A percentile compares a stretch with the other conserved stretches of the same genome.
These are phyloP conservation scores for Serripes groenlandicus DNA, from an alignment of 2,888 invertebrate species.

Conservation along the genomic window DNA sequence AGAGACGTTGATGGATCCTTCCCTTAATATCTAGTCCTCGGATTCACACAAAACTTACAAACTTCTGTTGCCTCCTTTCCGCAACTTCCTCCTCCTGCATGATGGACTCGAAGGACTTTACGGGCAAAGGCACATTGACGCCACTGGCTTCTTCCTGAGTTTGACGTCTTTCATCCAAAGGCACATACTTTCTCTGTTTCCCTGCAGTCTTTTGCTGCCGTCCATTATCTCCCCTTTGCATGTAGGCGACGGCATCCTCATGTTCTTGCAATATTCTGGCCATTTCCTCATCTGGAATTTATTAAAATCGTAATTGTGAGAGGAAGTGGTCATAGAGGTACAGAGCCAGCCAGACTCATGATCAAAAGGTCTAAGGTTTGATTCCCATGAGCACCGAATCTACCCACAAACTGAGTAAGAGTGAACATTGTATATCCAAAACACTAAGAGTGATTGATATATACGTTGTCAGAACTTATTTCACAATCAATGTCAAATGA, in stretches of 20 bases:
- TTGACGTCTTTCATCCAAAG: neutral
- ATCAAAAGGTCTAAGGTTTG: too few species aligned
- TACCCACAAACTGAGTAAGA: too few species aligned
- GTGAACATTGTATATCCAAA: too few species aligned
- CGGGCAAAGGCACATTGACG: neutral
- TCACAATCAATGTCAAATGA: too few species aligned
- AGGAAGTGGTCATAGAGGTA: too few species aligned
- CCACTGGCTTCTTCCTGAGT: neutral
- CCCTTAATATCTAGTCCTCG: too few species aligned
- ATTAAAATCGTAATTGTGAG: too few species aligned
- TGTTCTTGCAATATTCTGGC: constrained; percentile 76
- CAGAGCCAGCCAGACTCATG: too few species aligned
- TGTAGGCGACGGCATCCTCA: constrained; percentile 52
- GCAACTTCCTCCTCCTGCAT: constrained; percentile 16
- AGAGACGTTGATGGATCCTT: too few species aligned
- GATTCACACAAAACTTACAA: constrained; percentile 4
- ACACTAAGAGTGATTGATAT: too few species aligned
- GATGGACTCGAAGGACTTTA: constrained; percentile 5
- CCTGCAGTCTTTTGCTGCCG: neutral
- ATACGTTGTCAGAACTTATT: too few species aligned
- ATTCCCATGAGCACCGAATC: too few species aligned
- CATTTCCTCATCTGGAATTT: constrained; percentile 75
- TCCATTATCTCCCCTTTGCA: neutral
- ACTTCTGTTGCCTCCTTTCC: constrained; percentile 2
- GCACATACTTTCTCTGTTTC: neutral